phyloP scores from a whole-genome alignment of 2,888 invertebrate genomes.

The Thereva unica region DNA sequence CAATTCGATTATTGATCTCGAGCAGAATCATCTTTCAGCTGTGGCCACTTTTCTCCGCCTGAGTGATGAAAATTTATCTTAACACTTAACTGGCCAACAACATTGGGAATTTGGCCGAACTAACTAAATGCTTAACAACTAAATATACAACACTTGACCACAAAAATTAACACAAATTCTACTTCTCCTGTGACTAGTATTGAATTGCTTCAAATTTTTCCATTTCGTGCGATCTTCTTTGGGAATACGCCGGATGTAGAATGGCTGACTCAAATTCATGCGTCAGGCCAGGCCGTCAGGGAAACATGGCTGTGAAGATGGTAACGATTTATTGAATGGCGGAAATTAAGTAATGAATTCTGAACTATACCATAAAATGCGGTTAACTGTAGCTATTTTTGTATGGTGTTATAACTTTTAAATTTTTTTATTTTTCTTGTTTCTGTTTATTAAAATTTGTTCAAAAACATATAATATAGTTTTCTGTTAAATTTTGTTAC shows the following conservation, averaged over 20 bases:
- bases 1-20: slow-evolving; percentile 98
- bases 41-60: slow-evolving; percentile 14
- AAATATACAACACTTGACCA: slow-evolving; percentile 15
- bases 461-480: too few species aligned
- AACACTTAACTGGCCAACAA: slow-evolving; percentile 9
- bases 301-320: slow-evolving; percentile 2
- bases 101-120: background rate
- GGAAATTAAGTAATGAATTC: too few species aligned
- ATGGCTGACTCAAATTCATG: slow-evolving; percentile 29
- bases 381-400: too few species aligned
- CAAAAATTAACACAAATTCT: slow-evolving; percentile 6
- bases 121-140: slow-evolving; percentile 4
- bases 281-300: background rate
- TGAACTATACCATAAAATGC: too few species aligned
- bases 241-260: slow-evolving; percentile 26
- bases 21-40: slow-evolving; percentile 80
- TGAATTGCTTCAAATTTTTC: background rate
- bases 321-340: background rate
- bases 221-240: slow-evolving; percentile 20
- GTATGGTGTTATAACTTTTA: too few species aligned
- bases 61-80: slow-evolving; percentile 13
- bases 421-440: too few species aligned
- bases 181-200: slow-evolving; percentile 26
- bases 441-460: too few species aligned
- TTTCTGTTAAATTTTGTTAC: too few species aligned